These are phyloP conservation scores for Potorous gilbertii DNA, from an alignment of 2,797 vertebrate species.

Conservation along the genomic window DNA sequence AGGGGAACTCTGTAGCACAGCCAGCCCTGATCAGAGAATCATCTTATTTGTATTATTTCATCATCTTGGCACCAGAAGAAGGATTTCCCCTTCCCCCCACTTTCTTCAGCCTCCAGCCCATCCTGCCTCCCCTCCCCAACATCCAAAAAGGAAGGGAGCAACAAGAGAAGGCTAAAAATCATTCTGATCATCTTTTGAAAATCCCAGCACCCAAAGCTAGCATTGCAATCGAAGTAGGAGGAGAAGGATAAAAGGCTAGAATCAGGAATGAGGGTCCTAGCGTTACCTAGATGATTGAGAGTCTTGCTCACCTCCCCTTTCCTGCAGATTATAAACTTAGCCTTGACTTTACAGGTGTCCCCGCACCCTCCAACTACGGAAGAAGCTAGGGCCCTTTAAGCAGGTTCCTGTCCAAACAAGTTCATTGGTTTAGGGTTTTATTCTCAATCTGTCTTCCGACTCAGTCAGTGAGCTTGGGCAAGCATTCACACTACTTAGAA, in stretches of 20 bases:
- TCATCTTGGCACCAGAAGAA: slow-evolving; percentile 66
- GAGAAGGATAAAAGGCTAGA: slow-evolving; percentile 49
- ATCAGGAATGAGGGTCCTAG: slow-evolving; percentile 67
- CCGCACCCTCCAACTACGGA: slow-evolving; percentile 3
- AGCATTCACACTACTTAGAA: neutral
- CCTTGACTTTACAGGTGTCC: slow-evolving; percentile 2
- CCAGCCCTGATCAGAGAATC: slow-evolving; percentile 75
- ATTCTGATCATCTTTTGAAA: slow-evolving; percentile 72
- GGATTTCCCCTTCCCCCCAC: slow-evolving; percentile 63
- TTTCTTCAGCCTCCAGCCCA: slow-evolving; percentile 50
- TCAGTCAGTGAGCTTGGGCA: neutral
- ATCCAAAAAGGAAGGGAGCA: slow-evolving; percentile 69
- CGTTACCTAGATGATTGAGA: slow-evolving; percentile 37
- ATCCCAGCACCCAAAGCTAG: slow-evolving; percentile 69
- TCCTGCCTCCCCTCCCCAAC: slow-evolving; percentile 34
- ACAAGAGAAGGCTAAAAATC: slow-evolving; percentile 65
- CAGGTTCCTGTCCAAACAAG: neutral
- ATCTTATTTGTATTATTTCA: slow-evolving; percentile 71
- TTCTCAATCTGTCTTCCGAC: neutral
- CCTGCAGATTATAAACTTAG: slow-evolving; percentile 31
- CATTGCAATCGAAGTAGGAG: slow-evolving; percentile 56
- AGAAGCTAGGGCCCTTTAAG: slow-evolving; percentile 18
- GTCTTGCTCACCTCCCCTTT: slow-evolving; percentile 37
- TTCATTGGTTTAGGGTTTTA: neutral
- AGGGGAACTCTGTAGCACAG: slow-evolving; percentile 56